Evolutionary conservation across 1,140 invertebrate species (phyloP).

Genomic region (Hylaeus anthracinus): DNA sequence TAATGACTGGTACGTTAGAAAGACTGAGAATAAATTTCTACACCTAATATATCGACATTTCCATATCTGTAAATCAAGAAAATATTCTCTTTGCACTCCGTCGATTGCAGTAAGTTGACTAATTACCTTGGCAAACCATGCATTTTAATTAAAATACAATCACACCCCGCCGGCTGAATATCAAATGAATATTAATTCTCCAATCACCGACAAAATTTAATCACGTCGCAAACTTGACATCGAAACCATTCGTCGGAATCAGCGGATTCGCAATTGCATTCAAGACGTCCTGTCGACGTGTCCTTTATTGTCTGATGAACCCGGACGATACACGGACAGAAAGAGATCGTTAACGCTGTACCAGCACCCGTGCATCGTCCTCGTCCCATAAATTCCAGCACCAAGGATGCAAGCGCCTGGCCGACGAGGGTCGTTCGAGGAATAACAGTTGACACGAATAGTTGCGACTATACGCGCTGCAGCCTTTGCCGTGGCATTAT

Average conservation of each 20-base stretch:
- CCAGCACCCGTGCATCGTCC: constrained; percentile 48
- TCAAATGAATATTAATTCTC: too few relatives aligned
- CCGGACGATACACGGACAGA: constrained; percentile 5
- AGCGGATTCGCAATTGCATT: not conserved
- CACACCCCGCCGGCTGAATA: too few relatives aligned
- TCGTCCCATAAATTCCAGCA: constrained; percentile 72
- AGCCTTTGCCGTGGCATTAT: constrained; percentile 57
- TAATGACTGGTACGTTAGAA: too few relatives aligned
- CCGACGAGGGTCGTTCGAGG: constrained; percentile 56
- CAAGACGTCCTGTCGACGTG: constrained; percentile 16
- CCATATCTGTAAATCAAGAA: too few relatives aligned
- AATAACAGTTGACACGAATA: constrained; percentile 72
- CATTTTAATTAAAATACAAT: too few relatives aligned
- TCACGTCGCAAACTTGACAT: not conserved
- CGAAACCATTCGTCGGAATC: not conserved
- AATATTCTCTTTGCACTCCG: too few relatives aligned
- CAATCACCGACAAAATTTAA: too few relatives aligned
- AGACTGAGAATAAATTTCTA: too few relatives aligned
- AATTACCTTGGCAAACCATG: too few relatives aligned
- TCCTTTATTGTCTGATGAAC: constrained; percentile 36
- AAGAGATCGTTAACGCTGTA: constrained; percentile 47
- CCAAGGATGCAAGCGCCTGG: constrained; percentile 64
- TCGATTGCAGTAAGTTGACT: too few relatives aligned
- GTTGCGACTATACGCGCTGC: constrained; percentile 45
- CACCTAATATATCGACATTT: too few relatives aligned